Evolutionary conservation across 2,888 invertebrate species (phyloP), one percentile per base, ranked within the genome.

Genomic region (Neoscelio sp.): DNA sequence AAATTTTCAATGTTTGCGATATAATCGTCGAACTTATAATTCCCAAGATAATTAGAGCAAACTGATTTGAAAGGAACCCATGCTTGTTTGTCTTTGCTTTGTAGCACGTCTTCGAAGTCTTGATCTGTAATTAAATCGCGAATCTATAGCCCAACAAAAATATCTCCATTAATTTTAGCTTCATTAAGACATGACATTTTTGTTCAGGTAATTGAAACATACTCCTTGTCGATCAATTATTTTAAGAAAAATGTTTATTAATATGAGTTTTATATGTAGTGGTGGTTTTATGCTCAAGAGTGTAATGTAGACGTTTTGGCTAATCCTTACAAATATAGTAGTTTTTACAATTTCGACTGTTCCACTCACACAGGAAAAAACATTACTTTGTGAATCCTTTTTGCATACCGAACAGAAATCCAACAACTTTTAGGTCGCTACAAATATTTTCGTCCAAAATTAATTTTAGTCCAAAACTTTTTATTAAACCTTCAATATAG

Each of bases 171-270:
- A 10, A 83, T 40, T 44, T 84, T 81, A 62, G 71, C 81, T 17
- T 85, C 83, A 83, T 68, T 20, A 83, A 58, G 26, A 42, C 70
- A 60, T 10, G 46, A 83, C 84, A 73, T 85, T 85, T 75, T 80
- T 68, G 50, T 26, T 26, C 28, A 2, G 67, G 26, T 15, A 67
- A 67, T 42, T 48, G 40, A 58, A 75, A 75, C 33, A 15, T 33
- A 26, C 28, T 10, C 46, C 62, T 13, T 60, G 42, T 56, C 58
- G 33, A 23, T 62, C 58, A 35, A 83, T 26, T 18, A 77, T 76
- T 58, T 82, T 83, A 1, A 82, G 78, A 52, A 83, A 83, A 13
- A 81, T 67, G 56, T 85, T 84, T 64, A 85, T 82, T 1, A 85
- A 46, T 3, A 82, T 82, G 13, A 87, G 58, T 67, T 87, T 85